Conservation (phyloP, 2,888 invertebrate genomes). For the Eristalis intricaria region DNA sequence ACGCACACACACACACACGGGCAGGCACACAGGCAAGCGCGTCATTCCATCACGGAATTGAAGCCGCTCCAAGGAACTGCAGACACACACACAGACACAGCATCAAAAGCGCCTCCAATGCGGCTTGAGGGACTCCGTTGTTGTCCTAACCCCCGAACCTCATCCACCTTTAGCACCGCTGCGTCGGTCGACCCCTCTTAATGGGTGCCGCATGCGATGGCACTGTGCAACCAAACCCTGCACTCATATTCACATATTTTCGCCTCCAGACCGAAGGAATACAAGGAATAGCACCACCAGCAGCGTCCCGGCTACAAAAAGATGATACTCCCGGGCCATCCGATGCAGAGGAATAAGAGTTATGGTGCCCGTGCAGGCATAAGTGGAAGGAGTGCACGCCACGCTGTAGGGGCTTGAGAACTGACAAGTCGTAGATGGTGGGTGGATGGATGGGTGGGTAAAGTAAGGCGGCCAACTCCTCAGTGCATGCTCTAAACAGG, state of each 20-base stretch:
- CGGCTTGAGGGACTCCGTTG: conserved; percentile 39
- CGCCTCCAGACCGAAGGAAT: conserved; percentile 42
- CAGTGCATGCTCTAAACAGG: conserved; percentile 28
- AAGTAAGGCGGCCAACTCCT: background rate
- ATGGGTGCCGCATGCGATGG: conserved; percentile 5
- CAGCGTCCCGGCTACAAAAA: conserved; percentile 32
- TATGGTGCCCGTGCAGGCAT: conserved; percentile 11
- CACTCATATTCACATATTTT: conserved; percentile 70
- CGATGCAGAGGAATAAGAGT: conserved; percentile 22
- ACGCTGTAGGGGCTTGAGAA: conserved; percentile 2
- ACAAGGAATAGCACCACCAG: conserved; percentile 39
- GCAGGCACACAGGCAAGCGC: conserved; percentile 9
- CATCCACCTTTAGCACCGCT: background rate
- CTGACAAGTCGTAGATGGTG: background rate
- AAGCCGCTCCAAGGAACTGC: conserved; percentile 49
- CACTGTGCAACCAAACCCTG: conserved; percentile 49
- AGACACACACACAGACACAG: background rate
- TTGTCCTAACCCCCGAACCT: conserved; percentile 31
- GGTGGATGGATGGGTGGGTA: background rate
- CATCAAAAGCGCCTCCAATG: conserved; percentile 25
- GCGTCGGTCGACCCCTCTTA: background rate
- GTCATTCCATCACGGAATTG: conserved; percentile 47
- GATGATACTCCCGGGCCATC: background rate
- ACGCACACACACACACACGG: background rate
- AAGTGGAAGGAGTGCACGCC: conserved; percentile 28